phyloP scores from a whole-genome alignment of 2,113 vertebrate genomes.

The Grantiella picta region DNA sequence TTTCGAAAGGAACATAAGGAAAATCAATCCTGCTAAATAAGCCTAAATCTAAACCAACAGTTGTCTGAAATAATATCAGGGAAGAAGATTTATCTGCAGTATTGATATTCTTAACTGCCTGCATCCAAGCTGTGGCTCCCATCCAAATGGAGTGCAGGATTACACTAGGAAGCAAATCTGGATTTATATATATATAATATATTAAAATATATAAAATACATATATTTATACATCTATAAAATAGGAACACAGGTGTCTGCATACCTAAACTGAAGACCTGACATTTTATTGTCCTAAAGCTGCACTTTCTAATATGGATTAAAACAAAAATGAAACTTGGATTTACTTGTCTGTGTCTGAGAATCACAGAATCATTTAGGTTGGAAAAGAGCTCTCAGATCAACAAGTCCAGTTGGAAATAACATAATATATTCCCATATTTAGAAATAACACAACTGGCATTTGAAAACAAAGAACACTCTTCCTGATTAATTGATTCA shows the following conservation, averaged over 20 bases:
- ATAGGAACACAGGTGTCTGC: neutral
- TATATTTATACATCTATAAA: neutral
- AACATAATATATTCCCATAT: neutral
- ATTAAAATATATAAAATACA: neutral
- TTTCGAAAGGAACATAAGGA: neutral
- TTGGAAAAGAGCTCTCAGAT: neutral
- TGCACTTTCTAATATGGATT: neutral
- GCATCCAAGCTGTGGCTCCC: neutral
- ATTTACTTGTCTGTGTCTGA: neutral
- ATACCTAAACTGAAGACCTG: neutral
- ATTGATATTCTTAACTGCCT: slow-evolving; percentile 2
- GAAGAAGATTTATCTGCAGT: neutral
- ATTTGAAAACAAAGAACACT: neutral
- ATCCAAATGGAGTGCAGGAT: neutral
- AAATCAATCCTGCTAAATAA: slow-evolving; percentile 32
- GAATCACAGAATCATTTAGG: neutral
- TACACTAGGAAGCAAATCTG: neutral
- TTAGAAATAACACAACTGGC: neutral
- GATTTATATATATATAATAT: neutral
- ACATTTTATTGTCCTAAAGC: neutral
- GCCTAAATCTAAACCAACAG: neutral
- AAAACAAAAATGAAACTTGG: neutral
- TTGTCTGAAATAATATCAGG: slow-evolving; percentile 14
- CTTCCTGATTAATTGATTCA: slow-evolving; percentile 18
- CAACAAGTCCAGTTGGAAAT: neutral